Evolutionary conservation across 2,113 vertebrate species (phyloP).

Genomic region (Anguilla japonica): DNA sequence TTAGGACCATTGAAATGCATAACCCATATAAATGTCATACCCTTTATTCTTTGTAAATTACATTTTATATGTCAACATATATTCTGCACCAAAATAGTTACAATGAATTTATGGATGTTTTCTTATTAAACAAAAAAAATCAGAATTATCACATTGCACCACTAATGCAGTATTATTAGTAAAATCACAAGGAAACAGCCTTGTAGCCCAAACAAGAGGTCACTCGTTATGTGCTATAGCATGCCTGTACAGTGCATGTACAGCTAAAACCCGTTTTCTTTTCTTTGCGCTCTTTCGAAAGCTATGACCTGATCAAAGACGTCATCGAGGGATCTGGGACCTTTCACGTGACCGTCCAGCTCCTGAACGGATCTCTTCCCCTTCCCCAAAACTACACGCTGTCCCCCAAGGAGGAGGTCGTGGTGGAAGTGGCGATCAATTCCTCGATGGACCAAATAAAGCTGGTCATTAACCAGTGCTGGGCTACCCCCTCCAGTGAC

Average conservation of each 20-base stretch:
- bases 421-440: conserved; percentile 79
- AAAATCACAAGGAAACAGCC: not conserved
- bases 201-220: not conserved
- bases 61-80: too few species aligned
- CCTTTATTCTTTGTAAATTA: too few species aligned
- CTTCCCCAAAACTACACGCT: conserved; percentile 77
- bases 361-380: conserved; percentile 72
- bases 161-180: too few species aligned
- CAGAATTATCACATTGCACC: too few species aligned
- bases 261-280: not conserved
- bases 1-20: too few species aligned
- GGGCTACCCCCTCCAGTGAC: conserved; percentile 78
- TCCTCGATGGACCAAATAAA: conserved; percentile 70
- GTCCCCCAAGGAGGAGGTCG: conserved; percentile 72
- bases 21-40: too few species aligned
- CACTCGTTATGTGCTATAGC: not conserved
- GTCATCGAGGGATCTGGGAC: conserved; percentile 70
- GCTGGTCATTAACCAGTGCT: conserved; percentile 82
- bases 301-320: conserved; percentile 71
- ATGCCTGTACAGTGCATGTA: not conserved
- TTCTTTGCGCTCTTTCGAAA: conserved; percentile 48
- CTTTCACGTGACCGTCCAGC: conserved; percentile 76
- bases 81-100: too few species aligned
- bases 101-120: too few species aligned
- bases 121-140: too few species aligned